Evolutionary conservation across 2,113 vertebrate species (phyloP).

Genomic region (Telmatochromis sp.): DNA sequence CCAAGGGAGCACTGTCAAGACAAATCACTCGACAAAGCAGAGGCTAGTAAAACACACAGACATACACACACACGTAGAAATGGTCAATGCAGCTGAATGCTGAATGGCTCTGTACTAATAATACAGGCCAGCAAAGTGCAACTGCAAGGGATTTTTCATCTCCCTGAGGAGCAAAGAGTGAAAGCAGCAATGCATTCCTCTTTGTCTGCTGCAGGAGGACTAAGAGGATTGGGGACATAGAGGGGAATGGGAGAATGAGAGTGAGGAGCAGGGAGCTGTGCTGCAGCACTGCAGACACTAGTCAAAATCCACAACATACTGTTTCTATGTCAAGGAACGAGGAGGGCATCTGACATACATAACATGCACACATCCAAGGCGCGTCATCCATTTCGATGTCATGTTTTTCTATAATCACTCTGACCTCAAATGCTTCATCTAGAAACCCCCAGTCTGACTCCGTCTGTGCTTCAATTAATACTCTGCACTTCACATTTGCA

Average conservation of each 20-base stretch:
- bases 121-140: conserved; percentile 58
- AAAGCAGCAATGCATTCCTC: conserved; percentile 49
- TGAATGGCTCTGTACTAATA: conserved; percentile 38
- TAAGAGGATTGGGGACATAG: conserved; percentile 50
- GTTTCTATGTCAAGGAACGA: neutral
- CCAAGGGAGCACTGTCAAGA: conserved; percentile 37
- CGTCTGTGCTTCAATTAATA: neutral
- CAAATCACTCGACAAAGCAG: conserved; percentile 48
- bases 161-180: conserved; percentile 41
- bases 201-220: conserved; percentile 54
- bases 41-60: conserved; percentile 13
- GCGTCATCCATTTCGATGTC: neutral
- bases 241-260: conserved; percentile 17
- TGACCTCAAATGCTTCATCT: neutral
- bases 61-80: neutral
- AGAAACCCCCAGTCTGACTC: neutral
- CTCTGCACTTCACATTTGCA: neutral
- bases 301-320: conserved; percentile 17
- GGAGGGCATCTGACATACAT: neutral
- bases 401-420: neutral
- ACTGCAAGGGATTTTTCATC: conserved; percentile 55
- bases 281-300: conserved; percentile 16
- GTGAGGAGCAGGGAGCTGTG: conserved; percentile 2
- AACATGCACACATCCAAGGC: neutral
- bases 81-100: conserved; percentile 28